A percentile compares a stretch with the other conserved stretches of the same genome.
Conservation (phyloP, 2,797 vertebrate genomes). For the Poliocrania exsul region DNA sequence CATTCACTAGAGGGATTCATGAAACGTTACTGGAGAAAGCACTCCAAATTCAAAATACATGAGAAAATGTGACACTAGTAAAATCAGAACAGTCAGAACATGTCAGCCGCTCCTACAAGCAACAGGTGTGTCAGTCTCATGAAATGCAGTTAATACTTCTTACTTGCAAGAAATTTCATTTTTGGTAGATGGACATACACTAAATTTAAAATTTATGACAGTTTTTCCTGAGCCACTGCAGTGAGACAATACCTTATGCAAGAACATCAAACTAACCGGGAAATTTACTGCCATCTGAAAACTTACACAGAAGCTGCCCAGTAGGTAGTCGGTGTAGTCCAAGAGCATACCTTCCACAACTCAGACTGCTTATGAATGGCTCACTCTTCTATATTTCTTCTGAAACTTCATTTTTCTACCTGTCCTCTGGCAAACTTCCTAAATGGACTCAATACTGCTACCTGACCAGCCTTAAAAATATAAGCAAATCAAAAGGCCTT, state of each 20-base stretch:
- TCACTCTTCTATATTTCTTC: neutral
- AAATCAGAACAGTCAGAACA: neutral
- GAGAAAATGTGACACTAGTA: neutral
- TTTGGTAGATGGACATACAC: neutral
- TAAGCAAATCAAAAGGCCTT: neutral
- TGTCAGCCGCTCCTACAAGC: neutral
- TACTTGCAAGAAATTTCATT: neutral
- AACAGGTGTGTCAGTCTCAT: fast-evolving
- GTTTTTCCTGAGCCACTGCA: neutral
- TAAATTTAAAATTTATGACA: neutral
- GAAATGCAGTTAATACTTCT: neutral
- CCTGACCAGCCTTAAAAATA: neutral
- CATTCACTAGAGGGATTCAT: neutral
- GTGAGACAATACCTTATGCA: neutral
- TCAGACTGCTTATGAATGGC: neutral
- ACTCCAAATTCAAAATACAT: neutral
- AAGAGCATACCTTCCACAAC: neutral
- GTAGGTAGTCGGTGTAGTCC: neutral
- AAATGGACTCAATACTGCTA: neutral
- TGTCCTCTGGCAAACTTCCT: neutral
- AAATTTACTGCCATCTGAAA: neutral
- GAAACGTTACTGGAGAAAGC: neutral
- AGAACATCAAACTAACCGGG: neutral
- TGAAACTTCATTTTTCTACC: neutral
- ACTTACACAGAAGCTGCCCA: neutral